Conservation (phyloP, 1,140 invertebrate genomes). For the Drosophila kurseongensis region DNA sequence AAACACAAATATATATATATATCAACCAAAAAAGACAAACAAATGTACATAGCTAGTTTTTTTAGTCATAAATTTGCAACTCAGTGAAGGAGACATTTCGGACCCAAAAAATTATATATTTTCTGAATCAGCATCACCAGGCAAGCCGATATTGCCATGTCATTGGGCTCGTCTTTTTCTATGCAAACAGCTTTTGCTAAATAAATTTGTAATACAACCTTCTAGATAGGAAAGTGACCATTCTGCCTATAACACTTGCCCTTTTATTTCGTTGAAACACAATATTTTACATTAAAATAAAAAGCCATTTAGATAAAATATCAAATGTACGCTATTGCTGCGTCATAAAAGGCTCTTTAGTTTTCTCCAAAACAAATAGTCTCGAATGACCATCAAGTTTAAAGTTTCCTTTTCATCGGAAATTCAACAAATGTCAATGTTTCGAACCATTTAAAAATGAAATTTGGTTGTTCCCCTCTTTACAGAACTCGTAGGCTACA, state of each 20-base stretch:
- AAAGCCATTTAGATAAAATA: conserved; percentile 44
- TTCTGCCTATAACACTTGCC: conserved; percentile 3
- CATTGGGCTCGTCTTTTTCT: too few relatives aligned
- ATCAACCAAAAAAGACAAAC: too few relatives aligned
- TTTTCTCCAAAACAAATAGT: conserved; percentile 10
- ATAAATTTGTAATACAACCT: too few relatives aligned
- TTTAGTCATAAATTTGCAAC: too few relatives aligned
- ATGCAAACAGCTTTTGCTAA: too few relatives aligned
- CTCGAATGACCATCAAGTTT: conserved; percentile 35
- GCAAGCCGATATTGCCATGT: too few relatives aligned
- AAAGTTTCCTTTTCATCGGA: conserved; percentile 27
- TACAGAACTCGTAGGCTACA: not conserved
- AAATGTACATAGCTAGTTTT: too few relatives aligned
- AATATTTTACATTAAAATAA: conserved; percentile 38
- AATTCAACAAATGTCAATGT: not conserved
- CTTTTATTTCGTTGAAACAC: conserved; percentile 13
- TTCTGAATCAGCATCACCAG: too few relatives aligned
- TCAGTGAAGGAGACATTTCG: too few relatives aligned
- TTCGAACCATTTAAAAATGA: not conserved
- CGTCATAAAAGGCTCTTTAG: conserved; percentile 6
- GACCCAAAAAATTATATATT: too few relatives aligned
- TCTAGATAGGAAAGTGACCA: not conserved
- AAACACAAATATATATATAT: not conserved
- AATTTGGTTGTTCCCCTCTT: conserved; percentile 16
- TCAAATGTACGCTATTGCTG: conserved; percentile 35